These are phyloP conservation scores for Phataginus tetradactyla DNA, from an alignment of 2,797 vertebrate genomes.

Conservation along the genomic window DNA sequence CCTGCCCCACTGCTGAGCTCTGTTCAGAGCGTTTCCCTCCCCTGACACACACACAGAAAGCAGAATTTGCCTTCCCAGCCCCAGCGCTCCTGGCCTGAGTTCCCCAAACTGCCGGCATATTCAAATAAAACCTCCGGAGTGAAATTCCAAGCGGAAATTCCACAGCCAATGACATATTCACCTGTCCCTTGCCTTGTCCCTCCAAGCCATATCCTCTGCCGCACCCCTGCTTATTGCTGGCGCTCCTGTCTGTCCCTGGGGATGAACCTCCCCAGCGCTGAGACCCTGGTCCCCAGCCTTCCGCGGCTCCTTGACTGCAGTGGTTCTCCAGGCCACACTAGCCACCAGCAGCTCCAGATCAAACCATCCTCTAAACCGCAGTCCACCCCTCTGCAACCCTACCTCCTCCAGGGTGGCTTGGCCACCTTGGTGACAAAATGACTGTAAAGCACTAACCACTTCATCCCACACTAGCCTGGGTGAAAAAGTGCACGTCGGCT, in stretches of 20 bases:
- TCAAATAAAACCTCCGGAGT: background rate
- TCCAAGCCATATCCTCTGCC: background rate
- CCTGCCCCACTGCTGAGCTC: background rate
- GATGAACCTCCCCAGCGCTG: background rate
- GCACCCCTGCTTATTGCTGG: background rate
- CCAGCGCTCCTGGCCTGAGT: background rate
- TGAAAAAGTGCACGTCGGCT: background rate
- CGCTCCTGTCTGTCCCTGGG: no score
- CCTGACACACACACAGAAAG: background rate
- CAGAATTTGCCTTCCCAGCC: background rate
- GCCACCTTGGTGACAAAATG: background rate
- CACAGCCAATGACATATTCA: background rate
- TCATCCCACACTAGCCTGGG: fast-evolving
- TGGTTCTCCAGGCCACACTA: background rate
- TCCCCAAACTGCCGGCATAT: background rate
- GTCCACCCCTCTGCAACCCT: background rate
- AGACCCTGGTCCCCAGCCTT: no score
- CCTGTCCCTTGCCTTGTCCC: background rate
- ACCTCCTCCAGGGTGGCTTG: background rate
- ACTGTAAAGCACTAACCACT: fast-evolving
- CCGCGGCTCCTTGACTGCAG: fast-evolving
- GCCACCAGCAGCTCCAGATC: background rate
- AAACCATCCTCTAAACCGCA: background rate
- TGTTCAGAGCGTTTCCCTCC: background rate
- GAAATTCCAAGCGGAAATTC: background rate